Conservation (phyloP, 2,797 vertebrate species). For the Tarsius wallacei region DNA sequence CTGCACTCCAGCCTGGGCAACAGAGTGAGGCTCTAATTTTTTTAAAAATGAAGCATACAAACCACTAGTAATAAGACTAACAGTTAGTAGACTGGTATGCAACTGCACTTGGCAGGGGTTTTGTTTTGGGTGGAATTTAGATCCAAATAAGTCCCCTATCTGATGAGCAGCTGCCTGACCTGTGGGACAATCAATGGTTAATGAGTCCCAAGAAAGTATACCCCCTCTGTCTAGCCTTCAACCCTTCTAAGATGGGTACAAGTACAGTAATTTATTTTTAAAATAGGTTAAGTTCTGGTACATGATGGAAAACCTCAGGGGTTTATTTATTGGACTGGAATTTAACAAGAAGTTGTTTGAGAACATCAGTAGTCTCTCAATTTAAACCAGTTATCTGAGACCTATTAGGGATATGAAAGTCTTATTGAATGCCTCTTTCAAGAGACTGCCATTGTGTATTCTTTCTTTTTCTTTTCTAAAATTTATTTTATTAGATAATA, state of each 20-base stretch:
- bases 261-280: not conserved
- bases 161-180: too few species aligned
- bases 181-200: not conserved
- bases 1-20: too few species aligned
- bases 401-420: not conserved
- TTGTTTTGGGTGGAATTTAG: not conserved
- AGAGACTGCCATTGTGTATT: not conserved
- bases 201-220: not conserved
- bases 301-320: not conserved
- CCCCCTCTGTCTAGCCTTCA: not conserved
- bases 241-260: not conserved
- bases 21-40: too few species aligned
- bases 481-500: too few species aligned
- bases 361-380: not conserved
- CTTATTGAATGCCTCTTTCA: not conserved
- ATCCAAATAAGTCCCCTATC: too few species aligned
- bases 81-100: not conserved
- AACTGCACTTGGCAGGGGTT: not conserved
- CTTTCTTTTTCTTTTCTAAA: too few species aligned
- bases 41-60: too few species aligned
- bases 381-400: not conserved
- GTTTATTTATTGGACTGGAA: not conserved
- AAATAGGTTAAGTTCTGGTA: not conserved
- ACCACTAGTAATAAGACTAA: not conserved
- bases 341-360: not conserved